Conservation (phyloP, 2,888 invertebrate genomes). For the Desoria tigrina region DNA sequence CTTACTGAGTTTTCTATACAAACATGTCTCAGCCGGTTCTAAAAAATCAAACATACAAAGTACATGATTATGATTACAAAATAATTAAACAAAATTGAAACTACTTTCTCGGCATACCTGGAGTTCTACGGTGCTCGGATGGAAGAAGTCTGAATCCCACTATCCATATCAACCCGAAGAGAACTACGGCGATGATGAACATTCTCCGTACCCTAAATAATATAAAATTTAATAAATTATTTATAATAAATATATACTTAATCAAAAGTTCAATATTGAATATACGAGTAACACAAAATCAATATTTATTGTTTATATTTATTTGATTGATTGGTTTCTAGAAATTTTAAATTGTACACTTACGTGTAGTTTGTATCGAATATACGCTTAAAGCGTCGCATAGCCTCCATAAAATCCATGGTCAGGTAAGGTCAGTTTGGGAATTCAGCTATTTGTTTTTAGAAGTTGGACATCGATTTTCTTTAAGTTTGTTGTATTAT, state of each 20-base stretch:
- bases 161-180: slow-evolving; percentile 65
- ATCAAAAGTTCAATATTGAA: neutral
- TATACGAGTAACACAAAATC: no score
- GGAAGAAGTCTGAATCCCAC: slow-evolving; percentile 57
- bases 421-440: neutral
- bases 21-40: slow-evolving; percentile 65
- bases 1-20: slow-evolving; percentile 66
- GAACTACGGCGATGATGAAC: slow-evolving; percentile 61
- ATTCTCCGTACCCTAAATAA: slow-evolving; percentile 56
- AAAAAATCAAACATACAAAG: slow-evolving; percentile 34
- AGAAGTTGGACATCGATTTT: no score
- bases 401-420: slow-evolving; percentile 12
- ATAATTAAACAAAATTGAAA: neutral
- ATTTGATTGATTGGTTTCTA: no score
- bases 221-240: slow-evolving; percentile 5
- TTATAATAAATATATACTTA: neutral
- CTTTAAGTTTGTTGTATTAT: no score
- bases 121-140: neutral
- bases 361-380: slow-evolving; percentile 41
- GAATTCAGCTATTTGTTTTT: no score
- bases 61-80: neutral
- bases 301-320: no score
- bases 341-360: slow-evolving; percentile 17
- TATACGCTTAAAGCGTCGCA: slow-evolving; percentile 31
- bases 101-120: no score